Conservation (phyloP, 2,888 invertebrate genomes). For the Ectemnius cavifrons region DNA sequence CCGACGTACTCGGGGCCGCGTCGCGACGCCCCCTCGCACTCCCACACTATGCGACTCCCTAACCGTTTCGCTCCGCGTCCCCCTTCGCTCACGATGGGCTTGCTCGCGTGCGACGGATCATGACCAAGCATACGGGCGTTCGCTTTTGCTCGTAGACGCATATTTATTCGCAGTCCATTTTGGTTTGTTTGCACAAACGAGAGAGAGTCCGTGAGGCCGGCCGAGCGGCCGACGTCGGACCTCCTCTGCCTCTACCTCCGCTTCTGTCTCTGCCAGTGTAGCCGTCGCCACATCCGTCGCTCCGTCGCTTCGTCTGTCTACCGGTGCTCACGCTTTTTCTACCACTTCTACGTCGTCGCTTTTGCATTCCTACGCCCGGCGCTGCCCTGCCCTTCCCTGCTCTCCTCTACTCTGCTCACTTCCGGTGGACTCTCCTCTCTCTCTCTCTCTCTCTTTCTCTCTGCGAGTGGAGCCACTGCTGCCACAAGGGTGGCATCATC, state of each 20-base stretch:
- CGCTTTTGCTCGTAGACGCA: slow-evolving; percentile 74
- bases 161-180: slow-evolving; percentile 78
- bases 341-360: slow-evolving; percentile 45
- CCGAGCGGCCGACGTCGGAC: slow-evolving; percentile 71
- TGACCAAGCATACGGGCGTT: slow-evolving; percentile 77
- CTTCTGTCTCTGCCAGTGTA: slow-evolving; percentile 6
- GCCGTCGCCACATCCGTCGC: slow-evolving; percentile 18
- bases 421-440: slow-evolving; percentile 44
- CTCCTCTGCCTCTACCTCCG: slow-evolving; percentile 46
- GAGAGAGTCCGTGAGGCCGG: slow-evolving; percentile 72
- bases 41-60: slow-evolving; percentile 28
- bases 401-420: slow-evolving; percentile 47
- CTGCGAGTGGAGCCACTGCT: slow-evolving; percentile 26
- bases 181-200: slow-evolving; percentile 76
- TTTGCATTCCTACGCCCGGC: slow-evolving; percentile 68
- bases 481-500: slow-evolving; percentile 33
- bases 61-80: slow-evolving; percentile 42
- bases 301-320: slow-evolving; percentile 21
- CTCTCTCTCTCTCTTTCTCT: background rate
- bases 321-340: slow-evolving; percentile 38
- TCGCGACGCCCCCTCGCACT: slow-evolving; percentile 40
- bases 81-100: slow-evolving; percentile 62
- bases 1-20: slow-evolving; percentile 59
- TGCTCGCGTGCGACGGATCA: slow-evolving; percentile 66
- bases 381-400: too few relatives aligned